A percentile compares a stretch with the other conserved stretches of the same genome.
Evolutionary conservation across 2,797 vertebrate genomes (phyloP).

Genomic region (Lophius americanus): DNA sequence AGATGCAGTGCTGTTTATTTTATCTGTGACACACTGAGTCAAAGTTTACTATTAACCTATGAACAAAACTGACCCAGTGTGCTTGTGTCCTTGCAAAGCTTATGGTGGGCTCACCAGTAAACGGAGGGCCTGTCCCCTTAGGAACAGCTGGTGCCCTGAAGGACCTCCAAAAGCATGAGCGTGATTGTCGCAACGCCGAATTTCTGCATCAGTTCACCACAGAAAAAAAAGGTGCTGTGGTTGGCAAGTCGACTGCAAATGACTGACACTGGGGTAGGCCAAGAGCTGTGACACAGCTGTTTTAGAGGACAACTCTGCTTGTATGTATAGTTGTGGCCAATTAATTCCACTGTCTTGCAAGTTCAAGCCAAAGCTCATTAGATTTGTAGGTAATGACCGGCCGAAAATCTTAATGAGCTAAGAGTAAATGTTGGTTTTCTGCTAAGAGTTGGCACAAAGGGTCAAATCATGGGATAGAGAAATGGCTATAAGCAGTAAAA

Average conservation of each 20-base stretch:
- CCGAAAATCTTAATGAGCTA: slow-evolving; percentile 56
- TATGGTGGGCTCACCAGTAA: slow-evolving; percentile 37
- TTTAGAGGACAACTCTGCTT: slow-evolving; percentile 73
- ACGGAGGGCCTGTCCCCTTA: slow-evolving; percentile 9
- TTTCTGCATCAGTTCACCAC: slow-evolving; percentile 70
- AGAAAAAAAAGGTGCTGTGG: slow-evolving; percentile 66
- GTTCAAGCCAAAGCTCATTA: slow-evolving; percentile 69
- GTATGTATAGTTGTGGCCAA: slow-evolving; percentile 60
- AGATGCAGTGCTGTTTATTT: slow-evolving; percentile 38
- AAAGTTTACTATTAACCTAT: slow-evolving; percentile 70
- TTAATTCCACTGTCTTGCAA: slow-evolving; percentile 76
- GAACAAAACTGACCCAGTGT: slow-evolving; percentile 51
- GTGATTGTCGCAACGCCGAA: slow-evolving; percentile 53
- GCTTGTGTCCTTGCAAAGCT: slow-evolving; percentile 61
- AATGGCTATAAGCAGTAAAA: slow-evolving; percentile 1
- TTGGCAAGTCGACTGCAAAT: slow-evolving; percentile 73
- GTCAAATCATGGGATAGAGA: slow-evolving; percentile 3
- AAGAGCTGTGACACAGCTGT: slow-evolving; percentile 76
- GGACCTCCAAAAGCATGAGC: slow-evolving; percentile 52
- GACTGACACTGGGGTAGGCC: slow-evolving; percentile 67
- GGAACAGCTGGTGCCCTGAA: slow-evolving; percentile 74
- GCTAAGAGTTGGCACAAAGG: slow-evolving; percentile 23
- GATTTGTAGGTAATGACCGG: slow-evolving; percentile 54
- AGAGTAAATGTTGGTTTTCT: slow-evolving; percentile 50
- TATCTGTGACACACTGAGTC: slow-evolving; percentile 52